Evolutionary conservation across 2,797 vertebrate species (phyloP).

Genomic region (Phrynocephalus forsythii): DNA sequence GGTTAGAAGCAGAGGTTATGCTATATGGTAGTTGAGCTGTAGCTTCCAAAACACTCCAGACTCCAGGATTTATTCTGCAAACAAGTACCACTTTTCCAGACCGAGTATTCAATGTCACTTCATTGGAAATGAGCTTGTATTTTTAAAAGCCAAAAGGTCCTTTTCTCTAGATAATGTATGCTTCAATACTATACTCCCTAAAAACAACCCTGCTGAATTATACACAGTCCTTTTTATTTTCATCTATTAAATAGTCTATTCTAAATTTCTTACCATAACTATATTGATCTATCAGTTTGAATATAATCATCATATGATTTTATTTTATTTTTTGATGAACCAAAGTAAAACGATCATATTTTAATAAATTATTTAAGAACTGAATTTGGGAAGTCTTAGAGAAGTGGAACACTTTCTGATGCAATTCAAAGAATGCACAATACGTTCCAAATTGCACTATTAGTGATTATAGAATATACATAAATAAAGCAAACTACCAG

Average conservation of each 20-base stretch:
- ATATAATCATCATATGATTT: neutral
- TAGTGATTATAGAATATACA: neutral
- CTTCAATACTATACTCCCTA: neutral
- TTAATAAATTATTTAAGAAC: neutral
- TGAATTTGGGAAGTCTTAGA: neutral
- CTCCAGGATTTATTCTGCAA: neutral
- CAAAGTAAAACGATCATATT: neutral
- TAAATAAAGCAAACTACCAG: neutral
- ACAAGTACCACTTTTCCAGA: neutral
- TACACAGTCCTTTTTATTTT: neutral
- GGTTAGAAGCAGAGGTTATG: fast-evolving
- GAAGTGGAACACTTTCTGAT: neutral
- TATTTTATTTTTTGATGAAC: neutral
- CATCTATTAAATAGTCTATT: neutral
- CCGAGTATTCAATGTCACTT: neutral
- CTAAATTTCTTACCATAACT: neutral
- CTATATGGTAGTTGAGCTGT: too few relatives aligned
- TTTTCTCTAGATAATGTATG: neutral
- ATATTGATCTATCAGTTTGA: too few relatives aligned
- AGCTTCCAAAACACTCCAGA: too few relatives aligned
- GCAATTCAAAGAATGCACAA: neutral
- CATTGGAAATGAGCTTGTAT: constrained; percentile 33
- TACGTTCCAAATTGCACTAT: neutral
- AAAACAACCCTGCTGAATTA: neutral
- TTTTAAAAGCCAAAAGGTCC: neutral